Evolutionary conservation across 2,888 invertebrate species (phyloP), one percentile per base, ranked within the genome.

Genomic region (Tiliacea citrago): DNA sequence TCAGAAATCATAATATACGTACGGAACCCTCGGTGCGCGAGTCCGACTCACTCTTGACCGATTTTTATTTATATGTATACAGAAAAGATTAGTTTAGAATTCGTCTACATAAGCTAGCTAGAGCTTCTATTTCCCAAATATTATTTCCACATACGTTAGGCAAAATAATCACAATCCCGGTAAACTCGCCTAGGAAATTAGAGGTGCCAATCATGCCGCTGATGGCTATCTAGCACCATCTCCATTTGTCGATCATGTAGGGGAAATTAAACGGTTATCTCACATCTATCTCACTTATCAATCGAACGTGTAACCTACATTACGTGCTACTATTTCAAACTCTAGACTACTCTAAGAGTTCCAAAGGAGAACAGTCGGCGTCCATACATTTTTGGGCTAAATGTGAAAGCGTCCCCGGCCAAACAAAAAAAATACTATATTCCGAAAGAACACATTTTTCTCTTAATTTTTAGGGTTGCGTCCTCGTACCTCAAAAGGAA

Each of bases 241-340:
- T 57, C 35, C 47, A 79, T 79, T 55, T 65, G 68, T 60, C 74
- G 58, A 68, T 79, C 63, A 58, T 55, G 74, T 5, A 68, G 29
- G 74, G 78, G 78, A 79, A 81, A 81, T 81, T 71, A 61, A 65
- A 79, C 79, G 67, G 53, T 68, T 72, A 81, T 68, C 68, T 51
- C 49, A 24, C 55, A 57, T 21, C 60, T 39, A 63, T 45, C n/a
- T 35, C 45, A 1, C 21, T 29, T 65, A 66, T 24, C 8, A 42
- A 65, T 71, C 35, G 47, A 53, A 65, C 49, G 39, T 16, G 60
- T 8, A 51, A 6, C 5, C 16, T 70, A 42, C 61, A 24, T 57
- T 49, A 68, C n/a, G 42, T 62, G 49, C 39, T 45, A 16, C 7
- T n/a, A 51, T 66, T 35, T 49, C 65, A 35, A 66, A n/a, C 21